Evolutionary conservation across 2,113 vertebrate species (phyloP), one percentile per base, ranked within the genome.

Genomic region (Neolamprologus modestus): DNA sequence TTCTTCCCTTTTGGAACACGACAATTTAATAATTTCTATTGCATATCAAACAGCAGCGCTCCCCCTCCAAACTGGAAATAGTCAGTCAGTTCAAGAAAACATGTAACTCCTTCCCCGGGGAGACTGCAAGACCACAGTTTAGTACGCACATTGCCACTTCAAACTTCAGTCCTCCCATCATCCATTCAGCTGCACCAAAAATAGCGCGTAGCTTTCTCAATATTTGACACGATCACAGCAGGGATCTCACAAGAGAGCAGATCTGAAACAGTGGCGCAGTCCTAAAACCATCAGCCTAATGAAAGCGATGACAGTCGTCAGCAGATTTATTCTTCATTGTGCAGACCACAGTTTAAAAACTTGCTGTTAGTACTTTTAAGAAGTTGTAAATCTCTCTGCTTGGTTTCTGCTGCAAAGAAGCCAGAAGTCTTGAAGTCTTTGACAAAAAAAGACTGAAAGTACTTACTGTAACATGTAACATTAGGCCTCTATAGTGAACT

Each of bases 381-480:
- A 63, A 37, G 81, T 26, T 87, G 84, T 92, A 91, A 88, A 91
- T 92, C 88, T 83, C 31, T 33, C 8, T 4, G 17, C 61, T 71
- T 35, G 81, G 35, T 61, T 61, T 66, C 19, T 33, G 40, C 73
- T 68, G 19, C 47, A 42, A 45, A 54, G 13, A 21, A 88, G 87
- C 28, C 83, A 24, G 52, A 63, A n/a, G 42, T 87, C 45, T 26
- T 40, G 24, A 52, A 53, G 45, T 53, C 40, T 63, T 83, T 82
- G 84, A 82, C 42, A 85, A 81, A 83, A 82, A 66, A 66, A 35
- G 83, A 87, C 47, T 50, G 45, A 54, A 12, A 85, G 35, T 50
- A 35, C 40, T 88, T 68, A 68, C 61, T n/a, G 31, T 53, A 87
- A 68, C 84, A 12, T 55, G 4, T 42, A 87, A 68, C 85, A 12